Conservation (phyloP, 2,797 vertebrate species). For the Caiman crocodilus region DNA sequence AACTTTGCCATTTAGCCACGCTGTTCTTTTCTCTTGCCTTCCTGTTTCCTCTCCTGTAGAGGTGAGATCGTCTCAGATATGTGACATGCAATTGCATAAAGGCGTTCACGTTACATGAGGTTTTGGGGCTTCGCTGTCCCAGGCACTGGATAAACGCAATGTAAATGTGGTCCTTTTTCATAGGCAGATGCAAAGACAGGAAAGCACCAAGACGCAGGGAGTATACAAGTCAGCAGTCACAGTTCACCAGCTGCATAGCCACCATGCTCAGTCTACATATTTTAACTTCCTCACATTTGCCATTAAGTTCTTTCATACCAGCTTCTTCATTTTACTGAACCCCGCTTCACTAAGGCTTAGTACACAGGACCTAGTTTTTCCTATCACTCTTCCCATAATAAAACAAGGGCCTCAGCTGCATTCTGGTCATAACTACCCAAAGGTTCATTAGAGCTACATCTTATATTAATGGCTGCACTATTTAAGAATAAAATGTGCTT, state of each 20-base stretch:
- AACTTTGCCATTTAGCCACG: background rate
- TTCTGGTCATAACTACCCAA: accelerated
- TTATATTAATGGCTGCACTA: background rate
- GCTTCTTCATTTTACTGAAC: background rate
- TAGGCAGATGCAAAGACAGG: accelerated
- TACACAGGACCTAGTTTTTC: accelerated
- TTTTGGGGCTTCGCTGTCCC: background rate
- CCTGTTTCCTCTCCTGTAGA: background rate
- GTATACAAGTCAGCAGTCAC: background rate
- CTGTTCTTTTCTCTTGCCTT: background rate
- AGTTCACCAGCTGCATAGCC: background rate
- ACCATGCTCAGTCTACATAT: background rate
- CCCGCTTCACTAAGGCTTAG: accelerated
- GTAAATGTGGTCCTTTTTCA: accelerated
- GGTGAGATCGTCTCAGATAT: background rate
- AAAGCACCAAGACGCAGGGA: background rate
- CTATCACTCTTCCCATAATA: background rate
- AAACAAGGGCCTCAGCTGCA: background rate
- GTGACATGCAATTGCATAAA: accelerated
- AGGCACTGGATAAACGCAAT: background rate
- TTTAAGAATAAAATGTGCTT: background rate
- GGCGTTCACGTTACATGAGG: accelerated
- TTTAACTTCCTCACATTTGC: background rate
- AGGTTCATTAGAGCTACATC: accelerated
- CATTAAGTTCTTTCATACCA: accelerated